A percentile compares a stretch with the other conserved stretches of the same genome.
These are phyloP conservation scores for Apodemia zela DNA, from an alignment of 2,888 invertebrate genomes.

Conservation along the genomic window DNA sequence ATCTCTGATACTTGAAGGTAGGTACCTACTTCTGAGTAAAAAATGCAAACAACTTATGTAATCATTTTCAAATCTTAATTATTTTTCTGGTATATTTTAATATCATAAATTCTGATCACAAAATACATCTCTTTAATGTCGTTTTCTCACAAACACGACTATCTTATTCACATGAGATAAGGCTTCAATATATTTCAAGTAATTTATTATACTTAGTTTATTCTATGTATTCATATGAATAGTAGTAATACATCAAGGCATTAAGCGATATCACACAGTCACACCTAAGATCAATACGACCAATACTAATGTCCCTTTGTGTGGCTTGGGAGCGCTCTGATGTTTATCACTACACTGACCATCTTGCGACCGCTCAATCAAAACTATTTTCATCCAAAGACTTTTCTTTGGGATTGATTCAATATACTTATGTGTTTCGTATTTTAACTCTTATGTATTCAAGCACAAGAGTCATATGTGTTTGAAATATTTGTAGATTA, in stretches of 20 bases:
- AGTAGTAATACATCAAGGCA: conserved; percentile 34
- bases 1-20: too few species aligned
- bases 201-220: conserved; percentile 21
- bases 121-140: conserved; percentile 5
- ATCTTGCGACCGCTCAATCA: conserved; percentile 41
- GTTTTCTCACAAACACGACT: conserved; percentile 14
- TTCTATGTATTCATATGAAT: conserved; percentile 26
- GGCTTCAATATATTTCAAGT: conserved; percentile 17
- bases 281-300: conserved; percentile 40
- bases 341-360: conserved; percentile 42
- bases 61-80: not conserved
- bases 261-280: conserved; percentile 36
- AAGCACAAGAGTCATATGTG: not conserved
- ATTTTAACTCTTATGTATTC: not conserved
- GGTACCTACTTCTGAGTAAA: too few species aligned
- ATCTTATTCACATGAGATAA: conserved; percentile 13
- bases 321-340: conserved; percentile 40
- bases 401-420: conserved; percentile 13
- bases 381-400: conserved; percentile 22
- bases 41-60: too few species aligned
- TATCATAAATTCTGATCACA: conserved; percentile 5
- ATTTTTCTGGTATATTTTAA: not conserved
- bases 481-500: not conserved
- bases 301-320: conserved; percentile 54
- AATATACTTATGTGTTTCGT: not conserved